Evolutionary conservation across 2,113 vertebrate species (phyloP), one percentile per base, ranked within the genome.

Genomic region (Cygnus atratus): DNA sequence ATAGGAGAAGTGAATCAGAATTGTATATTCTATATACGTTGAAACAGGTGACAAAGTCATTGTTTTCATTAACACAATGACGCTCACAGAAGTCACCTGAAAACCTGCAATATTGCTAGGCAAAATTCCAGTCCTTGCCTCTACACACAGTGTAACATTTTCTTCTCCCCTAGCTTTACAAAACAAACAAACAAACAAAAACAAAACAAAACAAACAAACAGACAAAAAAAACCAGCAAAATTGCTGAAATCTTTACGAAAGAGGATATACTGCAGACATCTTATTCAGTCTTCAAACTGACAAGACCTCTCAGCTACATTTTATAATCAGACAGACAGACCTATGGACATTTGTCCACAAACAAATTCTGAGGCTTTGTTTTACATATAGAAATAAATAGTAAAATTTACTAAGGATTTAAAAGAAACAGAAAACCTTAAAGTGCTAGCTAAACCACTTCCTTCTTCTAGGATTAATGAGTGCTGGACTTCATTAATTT

Each of bases 401-500:
- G 39, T 84, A 54, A 79, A 59, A n/a, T 83, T 90, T 87, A 11
- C 4, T 58, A 74, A 73, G 37, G 58, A 77, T 50, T 91, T 87
- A 61, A 79, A 70, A 83, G 48, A 80, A 88, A 83, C 14, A 62
- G 24, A 79, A 92, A 83, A 66, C 11, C 13, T 62, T 79, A 33
- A 65, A 85, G 17, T 85, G 35, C n/a, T 85, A 76, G 48, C 58
- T 76, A 94, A 93, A 41, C 13, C 4, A 87, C 41, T 91, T 92
- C 11, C 63, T 95, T 95, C 58, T 80, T 76, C 62, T 3, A 94
- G 19, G 63, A 95, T 91, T 92, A 91, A 87, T 84, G 84, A 85
- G 16, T 87, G 8, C 17, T 73, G 44, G 59, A 94, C 84, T 95
- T 96, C 71, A 90, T 94, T 88, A 91, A 83, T 95, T 91, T 91